Conservation (phyloP, 2,113 vertebrate species). For the Galemys pyrenaicus region DNA sequence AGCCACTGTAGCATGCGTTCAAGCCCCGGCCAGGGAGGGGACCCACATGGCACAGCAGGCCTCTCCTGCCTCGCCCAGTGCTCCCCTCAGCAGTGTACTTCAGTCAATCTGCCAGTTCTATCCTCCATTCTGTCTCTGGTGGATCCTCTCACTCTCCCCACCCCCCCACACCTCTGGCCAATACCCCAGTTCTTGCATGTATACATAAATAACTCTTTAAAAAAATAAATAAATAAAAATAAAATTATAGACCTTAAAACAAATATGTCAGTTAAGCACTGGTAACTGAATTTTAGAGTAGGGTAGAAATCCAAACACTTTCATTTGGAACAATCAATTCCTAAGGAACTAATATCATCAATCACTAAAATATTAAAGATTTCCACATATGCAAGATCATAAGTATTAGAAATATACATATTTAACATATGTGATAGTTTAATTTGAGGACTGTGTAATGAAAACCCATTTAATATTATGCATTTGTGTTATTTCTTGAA, state of each 20-base stretch:
- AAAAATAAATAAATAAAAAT: too few relatives aligned
- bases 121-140: too few relatives aligned
- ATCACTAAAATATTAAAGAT: neutral
- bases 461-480: conserved; percentile 32
- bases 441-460: conserved; percentile 24
- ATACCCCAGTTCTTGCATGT: too few relatives aligned
- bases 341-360: neutral
- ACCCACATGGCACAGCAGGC: too few relatives aligned
- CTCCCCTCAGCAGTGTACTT: too few relatives aligned
- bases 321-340: conserved; percentile 1
- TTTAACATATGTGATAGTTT: conserved; percentile 17
- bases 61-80: too few relatives aligned
- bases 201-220: too few relatives aligned
- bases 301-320: neutral
- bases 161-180: too few relatives aligned
- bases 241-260: neutral
- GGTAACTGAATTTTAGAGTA: neutral
- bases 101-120: too few relatives aligned
- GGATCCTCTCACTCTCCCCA: too few relatives aligned
- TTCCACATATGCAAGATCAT: neutral
- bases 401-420: conserved; percentile 21
- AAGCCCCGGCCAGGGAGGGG: too few relatives aligned
- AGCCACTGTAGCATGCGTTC: too few relatives aligned
- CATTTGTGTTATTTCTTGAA: conserved; percentile 39
- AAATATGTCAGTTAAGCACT: neutral